A percentile compares a stretch with the other conserved stretches of the same genome.
Conservation (phyloP, 1,140 invertebrate genomes). For the Platyscapa corneri region DNA sequence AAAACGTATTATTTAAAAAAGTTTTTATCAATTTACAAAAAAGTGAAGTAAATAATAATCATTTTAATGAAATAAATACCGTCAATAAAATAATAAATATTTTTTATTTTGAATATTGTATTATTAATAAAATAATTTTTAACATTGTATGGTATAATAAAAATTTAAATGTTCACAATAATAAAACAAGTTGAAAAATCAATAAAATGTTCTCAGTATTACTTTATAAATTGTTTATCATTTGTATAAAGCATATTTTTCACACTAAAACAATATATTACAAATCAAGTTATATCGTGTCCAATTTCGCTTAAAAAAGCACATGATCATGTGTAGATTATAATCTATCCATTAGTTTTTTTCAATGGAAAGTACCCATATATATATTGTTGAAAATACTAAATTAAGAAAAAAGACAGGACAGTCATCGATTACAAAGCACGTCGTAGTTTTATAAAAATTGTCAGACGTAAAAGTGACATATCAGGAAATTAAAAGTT, state of each 20-base stretch:
- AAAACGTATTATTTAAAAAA: too few relatives aligned
- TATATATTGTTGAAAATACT: neutral
- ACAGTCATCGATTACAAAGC: slow-evolving; percentile 27
- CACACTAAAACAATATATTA: neutral
- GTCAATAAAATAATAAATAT: neutral
- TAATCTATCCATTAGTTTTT: too few relatives aligned
- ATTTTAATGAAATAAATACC: too few relatives aligned
- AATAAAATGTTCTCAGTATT: too few relatives aligned
- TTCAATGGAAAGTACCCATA: too few relatives aligned
- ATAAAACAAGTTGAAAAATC: too few relatives aligned
- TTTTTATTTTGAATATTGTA: neutral
- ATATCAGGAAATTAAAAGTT: slow-evolving; percentile 73
- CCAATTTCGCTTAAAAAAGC: slow-evolving; percentile 20
- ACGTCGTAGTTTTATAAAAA: slow-evolving; percentile 64
- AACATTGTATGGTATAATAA: too few relatives aligned
- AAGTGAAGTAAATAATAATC: too few relatives aligned
- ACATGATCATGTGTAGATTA: neutral
- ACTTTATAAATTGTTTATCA: neutral
- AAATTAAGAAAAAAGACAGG: slow-evolving; percentile 26
- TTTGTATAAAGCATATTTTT: neutral
- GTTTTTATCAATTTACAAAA: too few relatives aligned
- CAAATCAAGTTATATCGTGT: slow-evolving; percentile 14
- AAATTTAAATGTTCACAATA: too few relatives aligned
- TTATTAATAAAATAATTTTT: too few relatives aligned
- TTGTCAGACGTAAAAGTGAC: slow-evolving; percentile 69